Evolutionary conservation across 2,113 vertebrate genomes (phyloP).

Genomic region (Oxyruncus cristatus): DNA sequence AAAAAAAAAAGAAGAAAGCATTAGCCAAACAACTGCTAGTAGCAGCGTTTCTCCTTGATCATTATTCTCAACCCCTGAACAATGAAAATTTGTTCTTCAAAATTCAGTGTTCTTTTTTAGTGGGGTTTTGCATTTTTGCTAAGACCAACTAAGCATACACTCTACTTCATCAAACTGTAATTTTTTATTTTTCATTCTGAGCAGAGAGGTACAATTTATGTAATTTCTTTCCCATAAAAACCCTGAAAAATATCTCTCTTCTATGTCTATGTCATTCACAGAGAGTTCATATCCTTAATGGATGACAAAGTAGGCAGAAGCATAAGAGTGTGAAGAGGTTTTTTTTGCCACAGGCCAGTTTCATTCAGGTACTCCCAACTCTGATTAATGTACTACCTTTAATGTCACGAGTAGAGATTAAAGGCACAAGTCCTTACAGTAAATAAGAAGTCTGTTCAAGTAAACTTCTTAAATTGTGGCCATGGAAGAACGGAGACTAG

Average conservation of each 20-base stretch:
- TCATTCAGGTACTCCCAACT: background rate
- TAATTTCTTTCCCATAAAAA: background rate
- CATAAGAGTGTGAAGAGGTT: background rate
- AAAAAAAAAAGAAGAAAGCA: background rate
- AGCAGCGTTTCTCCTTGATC: background rate
- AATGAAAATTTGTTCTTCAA: background rate
- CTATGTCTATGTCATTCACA: background rate
- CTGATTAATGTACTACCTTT: slow-evolving; percentile 4
- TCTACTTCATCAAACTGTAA: background rate
- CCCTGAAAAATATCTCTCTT: background rate
- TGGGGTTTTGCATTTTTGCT: background rate
- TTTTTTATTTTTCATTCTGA: background rate
- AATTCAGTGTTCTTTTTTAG: background rate
- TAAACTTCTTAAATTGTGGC: slow-evolving; percentile 8
- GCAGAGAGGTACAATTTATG: background rate
- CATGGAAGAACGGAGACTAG: background rate
- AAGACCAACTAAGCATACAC: background rate
- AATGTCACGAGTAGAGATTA: background rate
- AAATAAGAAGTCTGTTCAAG: background rate
- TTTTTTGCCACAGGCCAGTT: background rate
- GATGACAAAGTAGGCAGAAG: background rate
- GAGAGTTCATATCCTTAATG: background rate
- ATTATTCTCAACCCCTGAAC: background rate
- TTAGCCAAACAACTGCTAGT: background rate
- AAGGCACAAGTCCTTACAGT: background rate